A percentile compares a stretch with the other conserved stretches of the same genome.
Evolutionary conservation across 2,113 vertebrate genomes (phyloP).

Genomic region (Actinemys pallida): DNA sequence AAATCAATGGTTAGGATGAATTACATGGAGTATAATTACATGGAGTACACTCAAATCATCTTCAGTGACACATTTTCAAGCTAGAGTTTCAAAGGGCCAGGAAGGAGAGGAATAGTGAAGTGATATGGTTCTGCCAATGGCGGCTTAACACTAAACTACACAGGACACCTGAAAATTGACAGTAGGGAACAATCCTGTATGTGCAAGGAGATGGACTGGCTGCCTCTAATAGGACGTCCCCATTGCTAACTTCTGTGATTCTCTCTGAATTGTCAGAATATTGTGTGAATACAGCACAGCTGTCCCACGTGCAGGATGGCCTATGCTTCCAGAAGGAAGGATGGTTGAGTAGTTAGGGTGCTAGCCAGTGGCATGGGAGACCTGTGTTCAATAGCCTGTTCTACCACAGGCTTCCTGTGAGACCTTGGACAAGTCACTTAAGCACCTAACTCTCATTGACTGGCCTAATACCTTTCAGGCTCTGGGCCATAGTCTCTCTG

Average conservation of each 20-base stretch:
- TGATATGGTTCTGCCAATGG: fast-evolving
- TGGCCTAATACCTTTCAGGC: no score
- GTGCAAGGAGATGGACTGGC: constrained; percentile 18
- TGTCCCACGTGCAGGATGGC: not conserved
- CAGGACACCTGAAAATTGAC: not conserved
- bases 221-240: constrained; percentile 63
- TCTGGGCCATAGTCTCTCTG: not conserved
- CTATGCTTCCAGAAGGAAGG: not conserved
- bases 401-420: not conserved
- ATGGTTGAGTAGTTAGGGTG: not conserved
- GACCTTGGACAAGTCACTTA: not conserved
- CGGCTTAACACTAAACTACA: not conserved
- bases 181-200: not conserved
- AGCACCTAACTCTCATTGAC: no score
- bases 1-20: not conserved
- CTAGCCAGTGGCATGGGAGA: not conserved
- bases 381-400: not conserved
- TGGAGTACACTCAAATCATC: not conserved
- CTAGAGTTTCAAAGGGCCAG: fast-evolving
- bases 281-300: fast-evolving
- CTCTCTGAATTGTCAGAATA: not conserved
- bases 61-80: not conserved
- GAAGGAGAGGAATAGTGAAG: not conserved
- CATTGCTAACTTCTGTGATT: not conserved
- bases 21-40: fast-evolving